Base-by-base conservation (phyloP, 2,888 invertebrate species). In the Stegophylla sp. region DNA sequence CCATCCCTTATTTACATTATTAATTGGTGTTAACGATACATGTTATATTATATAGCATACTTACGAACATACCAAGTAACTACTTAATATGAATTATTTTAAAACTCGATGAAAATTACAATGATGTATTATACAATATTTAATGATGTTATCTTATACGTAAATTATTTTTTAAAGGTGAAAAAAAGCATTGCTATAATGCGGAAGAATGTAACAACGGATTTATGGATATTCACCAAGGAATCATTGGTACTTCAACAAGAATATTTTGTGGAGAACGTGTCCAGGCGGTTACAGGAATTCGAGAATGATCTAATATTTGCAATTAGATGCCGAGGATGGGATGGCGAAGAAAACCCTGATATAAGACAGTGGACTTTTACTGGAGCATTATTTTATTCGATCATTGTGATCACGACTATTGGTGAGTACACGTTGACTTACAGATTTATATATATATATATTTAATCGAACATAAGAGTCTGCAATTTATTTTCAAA, bases 371-470 rank as follows among this genome's bases (percentile, higher is more conserved):
- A 95, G 86, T 94, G 95, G 95, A 94, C 94, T 66, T 93, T 92
- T 87, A 92, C 92, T 28, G 96, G 96, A 17, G 94, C 96, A 0
- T 89, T 97, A 26, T 94, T 97, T 88, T 97, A 96, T 88, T 96
- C 96, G 84, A 96, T 97, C 86, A 95, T 97, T 84, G 96, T 97
- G 84, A 97, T 97, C 87, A 97, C 97, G 77, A 97, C 97, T 51
- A 97, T 97, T 84, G 97, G 96, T 96, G 86, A 90, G 91, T 88
- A 53, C n/a, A 34, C 34, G 34, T n/a, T 5, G 34, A 7, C 34
- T 34, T 5, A 34, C 7, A 34, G 7, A 34, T 34, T 34, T 34
- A 34, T 3, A 3, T 34, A 34, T 34, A 34, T 34, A 34, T 5
- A 34, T 34, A n/a, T n/a, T n/a, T n/a, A n/a, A n/a, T n/a, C n/a